Percentiles rank a stretch among this genome's conserved stretches.
Evolutionary conservation across 2,797 vertebrate species (phyloP).

Genomic region (Enteromius thamalakanensis): DNA sequence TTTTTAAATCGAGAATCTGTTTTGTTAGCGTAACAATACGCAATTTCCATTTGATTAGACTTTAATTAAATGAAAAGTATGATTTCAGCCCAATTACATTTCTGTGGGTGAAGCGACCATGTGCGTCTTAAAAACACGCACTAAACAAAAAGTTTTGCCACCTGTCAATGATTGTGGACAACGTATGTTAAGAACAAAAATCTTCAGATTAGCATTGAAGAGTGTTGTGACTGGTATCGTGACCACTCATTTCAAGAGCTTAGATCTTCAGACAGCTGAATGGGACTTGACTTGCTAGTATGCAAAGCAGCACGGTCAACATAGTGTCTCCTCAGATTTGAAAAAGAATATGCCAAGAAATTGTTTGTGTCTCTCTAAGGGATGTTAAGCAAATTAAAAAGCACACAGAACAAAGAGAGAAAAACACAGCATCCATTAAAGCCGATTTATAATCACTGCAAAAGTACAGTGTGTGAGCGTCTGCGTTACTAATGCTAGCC

Average conservation of each 20-base stretch:
- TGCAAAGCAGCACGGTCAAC: constrained; percentile 12
- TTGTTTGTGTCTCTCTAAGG: not conserved
- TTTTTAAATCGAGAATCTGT: not conserved
- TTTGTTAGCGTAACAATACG: not conserved
- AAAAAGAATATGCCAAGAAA: not conserved
- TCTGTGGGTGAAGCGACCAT: not conserved
- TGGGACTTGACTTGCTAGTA: constrained; percentile 15
- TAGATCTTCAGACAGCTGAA: not conserved
- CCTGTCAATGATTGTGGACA: not conserved
- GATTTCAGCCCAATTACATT: not conserved
- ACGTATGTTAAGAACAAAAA: not conserved
- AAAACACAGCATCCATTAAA: constrained; percentile 17
- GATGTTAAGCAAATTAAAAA: constrained; percentile 11
- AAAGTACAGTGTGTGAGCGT: constrained; percentile 10
- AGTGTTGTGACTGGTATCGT: not conserved
- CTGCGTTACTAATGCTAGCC: constrained; percentile 1
- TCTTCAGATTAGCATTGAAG: not conserved
- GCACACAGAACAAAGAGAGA: not conserved
- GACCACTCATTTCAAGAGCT: not conserved
- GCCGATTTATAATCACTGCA: constrained; percentile 5
- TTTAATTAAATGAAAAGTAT: not conserved
- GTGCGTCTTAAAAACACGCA: not conserved
- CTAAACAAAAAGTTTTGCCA: not conserved
- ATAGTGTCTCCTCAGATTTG: not conserved
- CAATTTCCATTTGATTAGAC: not conserved